These are phyloP conservation scores for Netelia melanura DNA, from an alignment of 2,888 invertebrate species.

Conservation along the genomic window DNA sequence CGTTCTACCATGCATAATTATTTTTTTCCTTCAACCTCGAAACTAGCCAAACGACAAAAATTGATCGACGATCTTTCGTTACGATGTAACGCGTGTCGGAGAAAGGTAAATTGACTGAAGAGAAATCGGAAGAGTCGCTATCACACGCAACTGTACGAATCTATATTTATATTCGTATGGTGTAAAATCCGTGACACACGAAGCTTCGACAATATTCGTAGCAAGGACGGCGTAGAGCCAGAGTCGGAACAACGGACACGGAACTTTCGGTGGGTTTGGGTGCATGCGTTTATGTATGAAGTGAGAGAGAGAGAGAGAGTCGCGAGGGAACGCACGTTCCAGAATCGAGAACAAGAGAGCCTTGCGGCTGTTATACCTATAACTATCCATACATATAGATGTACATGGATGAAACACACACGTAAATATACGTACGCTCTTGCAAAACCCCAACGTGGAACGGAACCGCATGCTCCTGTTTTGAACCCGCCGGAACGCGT, in stretches of 20 bases:
- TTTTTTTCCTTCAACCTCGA: no score
- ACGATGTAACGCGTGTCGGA: no score
- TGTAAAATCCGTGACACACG: constrained; percentile 5
- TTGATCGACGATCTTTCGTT: no score
- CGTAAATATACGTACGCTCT: constrained; percentile 17
- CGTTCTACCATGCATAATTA: no score
- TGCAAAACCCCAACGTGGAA: constrained; percentile 49
- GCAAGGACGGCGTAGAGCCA: constrained; percentile 50
- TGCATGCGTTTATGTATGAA: not conserved
- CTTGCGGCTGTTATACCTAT: constrained; percentile 17
- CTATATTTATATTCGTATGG: not conserved
- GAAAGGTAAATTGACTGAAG: not conserved
- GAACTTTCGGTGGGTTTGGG: constrained; percentile 17
- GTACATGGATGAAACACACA: not conserved
- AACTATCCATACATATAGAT: not conserved
- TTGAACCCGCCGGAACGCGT: constrained; percentile 53
- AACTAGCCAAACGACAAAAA: no score
- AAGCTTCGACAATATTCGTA: constrained; percentile 55
- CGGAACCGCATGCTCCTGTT: constrained; percentile 59
- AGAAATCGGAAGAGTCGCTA: no score
- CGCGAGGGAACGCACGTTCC: constrained; percentile 50
- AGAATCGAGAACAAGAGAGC: constrained; percentile 51
- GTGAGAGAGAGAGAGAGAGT: constrained; percentile 44
- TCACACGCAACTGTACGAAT: not conserved
- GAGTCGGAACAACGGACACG: constrained; percentile 47